These are phyloP conservation scores for Rhinoraja longicauda DNA, from an alignment of 2,797 vertebrate genomes.

Conservation along the genomic window DNA sequence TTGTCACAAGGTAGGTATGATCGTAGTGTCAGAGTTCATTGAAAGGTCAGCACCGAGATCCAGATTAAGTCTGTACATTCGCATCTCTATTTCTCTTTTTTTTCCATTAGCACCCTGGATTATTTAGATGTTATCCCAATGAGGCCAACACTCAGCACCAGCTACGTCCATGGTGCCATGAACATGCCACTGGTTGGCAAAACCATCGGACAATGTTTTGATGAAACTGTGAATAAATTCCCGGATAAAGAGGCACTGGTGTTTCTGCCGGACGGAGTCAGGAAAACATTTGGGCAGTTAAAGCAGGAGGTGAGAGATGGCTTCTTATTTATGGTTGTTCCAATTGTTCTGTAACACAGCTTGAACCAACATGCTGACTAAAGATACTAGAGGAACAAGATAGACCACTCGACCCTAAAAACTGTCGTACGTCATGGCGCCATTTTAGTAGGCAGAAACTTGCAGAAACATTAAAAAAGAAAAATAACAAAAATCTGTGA, in stretches of 20 bases:
- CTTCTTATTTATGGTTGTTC: too few species aligned
- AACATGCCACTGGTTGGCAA: constrained; percentile 49
- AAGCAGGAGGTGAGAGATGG: constrained; percentile 65
- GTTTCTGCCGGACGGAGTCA: constrained; percentile 58
- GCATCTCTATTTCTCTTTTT: constrained; percentile 37
- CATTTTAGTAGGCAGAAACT: too few species aligned
- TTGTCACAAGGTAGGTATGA: too few species aligned
- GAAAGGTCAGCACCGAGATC: background rate
- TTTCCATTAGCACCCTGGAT: constrained; percentile 56
- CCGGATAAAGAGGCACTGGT: constrained; percentile 71
- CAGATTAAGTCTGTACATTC: background rate
- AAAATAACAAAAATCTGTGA: too few species aligned
- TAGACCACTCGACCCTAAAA: too few species aligned
- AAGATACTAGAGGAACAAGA: too few species aligned
- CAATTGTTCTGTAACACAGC: background rate
- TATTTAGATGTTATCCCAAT: constrained; percentile 46
- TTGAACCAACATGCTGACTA: background rate
- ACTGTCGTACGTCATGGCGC: too few species aligned
- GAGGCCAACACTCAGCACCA: constrained; percentile 59
- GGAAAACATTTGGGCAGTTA: constrained; percentile 71
- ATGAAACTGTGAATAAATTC: constrained; percentile 51
- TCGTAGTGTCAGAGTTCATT: background rate
- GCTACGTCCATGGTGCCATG: constrained; percentile 68
- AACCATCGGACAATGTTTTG: constrained; percentile 67
- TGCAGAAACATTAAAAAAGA: too few species aligned